Base-by-base conservation (phyloP, 2,113 vertebrate species). In the Aythya baeri region DNA sequence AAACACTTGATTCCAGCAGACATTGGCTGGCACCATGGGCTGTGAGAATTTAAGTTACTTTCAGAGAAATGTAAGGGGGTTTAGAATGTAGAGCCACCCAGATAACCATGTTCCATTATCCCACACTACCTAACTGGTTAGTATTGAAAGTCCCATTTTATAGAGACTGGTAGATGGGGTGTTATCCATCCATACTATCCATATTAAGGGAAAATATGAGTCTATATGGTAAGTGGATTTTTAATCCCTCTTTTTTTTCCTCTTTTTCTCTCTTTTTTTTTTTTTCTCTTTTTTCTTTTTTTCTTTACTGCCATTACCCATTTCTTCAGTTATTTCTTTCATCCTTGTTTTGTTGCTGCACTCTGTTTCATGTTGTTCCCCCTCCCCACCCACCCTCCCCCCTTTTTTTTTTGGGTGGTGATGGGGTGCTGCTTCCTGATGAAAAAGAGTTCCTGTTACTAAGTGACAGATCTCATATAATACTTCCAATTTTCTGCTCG, bases 41-140 rank as follows among this genome's bases (percentile, higher is more conserved):
- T 31, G 31, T 54, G 26, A 17, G 59, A 74, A 20, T 88, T 79
- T 63, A 87, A 82, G 52, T 59, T 92, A 61, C 11, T 91, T 88
- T 14, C 57, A 66, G 54, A 66, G 41, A 86, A 71, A 17, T 44
- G 11, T 31, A 32, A 87, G 58, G 21, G 18, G 23, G 16, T 52
- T 86, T 92, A 58, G 26, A 72, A 67, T 73, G 58, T 74, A 74
- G 92, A 86, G 57, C 26, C 36, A 81, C 14, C 3, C 16, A 84
- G 17, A 5, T 88, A 90, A 36, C 2, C 52, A 22, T 50, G 9
- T 63, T 84, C 5, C 17, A 1, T 14, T 78, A 12, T 81, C 27
- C 4, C 13, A 62, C 31, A 22, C 49, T 81, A 74, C 61, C 32
- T 41, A 54, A 7, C 13, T 46, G 34, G 61, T 68, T 72, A 57